A percentile compares a stretch with the other conserved stretches of the same genome.
Evolutionary conservation across 2,888 invertebrate species (phyloP).

Genomic region (Macrophya annulata): DNA sequence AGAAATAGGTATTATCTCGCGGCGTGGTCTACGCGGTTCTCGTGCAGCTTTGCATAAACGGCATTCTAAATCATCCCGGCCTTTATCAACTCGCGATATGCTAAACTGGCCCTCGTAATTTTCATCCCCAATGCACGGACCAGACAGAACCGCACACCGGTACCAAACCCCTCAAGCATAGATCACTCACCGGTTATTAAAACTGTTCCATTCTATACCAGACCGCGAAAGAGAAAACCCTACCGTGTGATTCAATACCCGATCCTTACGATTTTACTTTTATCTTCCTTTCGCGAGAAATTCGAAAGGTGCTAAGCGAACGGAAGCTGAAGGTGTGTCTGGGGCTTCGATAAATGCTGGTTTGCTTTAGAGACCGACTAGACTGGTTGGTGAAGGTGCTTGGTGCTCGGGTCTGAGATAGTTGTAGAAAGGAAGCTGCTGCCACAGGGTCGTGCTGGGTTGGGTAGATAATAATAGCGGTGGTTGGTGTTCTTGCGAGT

Average conservation of each 20-base stretch:
- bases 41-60: conserved; percentile 54
- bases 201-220: not conserved
- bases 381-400: not conserved
- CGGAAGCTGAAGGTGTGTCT: conserved; percentile 39
- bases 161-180: not conserved
- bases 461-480: conserved; percentile 50
- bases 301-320: conserved; percentile 13
- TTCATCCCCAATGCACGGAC: conserved; percentile 37
- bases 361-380: conserved; percentile 14
- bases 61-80: conserved; percentile 51
- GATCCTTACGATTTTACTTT: not conserved
- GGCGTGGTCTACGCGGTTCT: conserved; percentile 36
- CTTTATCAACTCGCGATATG: conserved; percentile 54
- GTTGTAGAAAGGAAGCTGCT: conserved; percentile 49
- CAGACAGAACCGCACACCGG: conserved; percentile 17
- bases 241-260: conserved; percentile 11
- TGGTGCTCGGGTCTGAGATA: conserved; percentile 38
- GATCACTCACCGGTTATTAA: conserved; percentile 38
- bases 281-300: not conserved
- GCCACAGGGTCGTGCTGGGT: conserved; percentile 26
- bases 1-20: conserved; percentile 13
- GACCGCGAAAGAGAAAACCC: not conserved
- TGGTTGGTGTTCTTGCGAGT: conserved; percentile 50
- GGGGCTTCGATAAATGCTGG: conserved; percentile 30
- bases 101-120: conserved; percentile 51